Conservation (phyloP, 2,113 vertebrate species). For the Notiomystis cincta region DNA sequence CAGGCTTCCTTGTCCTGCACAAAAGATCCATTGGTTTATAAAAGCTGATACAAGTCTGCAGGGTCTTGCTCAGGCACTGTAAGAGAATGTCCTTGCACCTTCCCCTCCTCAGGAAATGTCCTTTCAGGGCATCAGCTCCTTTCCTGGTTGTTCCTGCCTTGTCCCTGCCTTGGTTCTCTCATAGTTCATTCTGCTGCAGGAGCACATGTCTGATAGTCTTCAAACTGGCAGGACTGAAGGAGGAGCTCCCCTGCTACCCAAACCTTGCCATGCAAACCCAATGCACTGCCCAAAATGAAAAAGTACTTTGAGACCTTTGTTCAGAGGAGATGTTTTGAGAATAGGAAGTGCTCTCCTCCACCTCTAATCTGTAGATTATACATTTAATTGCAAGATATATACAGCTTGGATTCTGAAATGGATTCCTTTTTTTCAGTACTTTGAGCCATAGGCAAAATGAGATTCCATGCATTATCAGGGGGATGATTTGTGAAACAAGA, state of each 20-base stretch:
- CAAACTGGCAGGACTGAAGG: background rate
- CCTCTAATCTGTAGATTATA: background rate
- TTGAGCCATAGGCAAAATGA: background rate
- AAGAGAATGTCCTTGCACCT: background rate
- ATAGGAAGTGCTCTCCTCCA: background rate
- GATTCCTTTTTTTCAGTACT: background rate
- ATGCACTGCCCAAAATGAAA: background rate
- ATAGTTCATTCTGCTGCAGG: background rate
- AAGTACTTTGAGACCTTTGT: background rate
- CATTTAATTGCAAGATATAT: background rate
- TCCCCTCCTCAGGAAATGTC: background rate
- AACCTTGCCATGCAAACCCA: background rate
- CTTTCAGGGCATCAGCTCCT: background rate
- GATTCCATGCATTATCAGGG: background rate
- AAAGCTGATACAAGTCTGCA: background rate
- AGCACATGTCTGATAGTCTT: background rate
- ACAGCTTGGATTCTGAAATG: background rate
- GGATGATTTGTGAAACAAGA: background rate
- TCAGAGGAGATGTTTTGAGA: background rate
- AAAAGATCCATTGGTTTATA: background rate
- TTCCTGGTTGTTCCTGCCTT: background rate
- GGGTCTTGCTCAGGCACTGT: accelerated
- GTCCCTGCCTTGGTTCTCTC: background rate
- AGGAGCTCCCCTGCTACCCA: background rate
- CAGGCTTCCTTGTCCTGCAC: background rate